Evolutionary conservation across 1,140 invertebrate genomes (phyloP), one percentile per base, ranked within the genome.

Genomic region (Popillia japonica): DNA sequence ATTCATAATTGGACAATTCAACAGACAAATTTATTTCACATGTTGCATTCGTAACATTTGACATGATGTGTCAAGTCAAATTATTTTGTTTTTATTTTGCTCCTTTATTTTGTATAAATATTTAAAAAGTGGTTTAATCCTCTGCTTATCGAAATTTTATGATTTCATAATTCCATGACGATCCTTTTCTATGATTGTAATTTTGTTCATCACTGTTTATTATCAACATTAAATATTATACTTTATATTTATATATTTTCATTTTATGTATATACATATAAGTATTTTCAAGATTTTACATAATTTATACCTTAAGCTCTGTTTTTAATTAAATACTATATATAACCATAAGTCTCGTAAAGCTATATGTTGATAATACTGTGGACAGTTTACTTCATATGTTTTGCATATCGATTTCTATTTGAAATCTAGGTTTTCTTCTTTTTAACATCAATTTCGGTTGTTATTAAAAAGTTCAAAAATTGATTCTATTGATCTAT

Each of bases 401-500:
- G 22, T 22, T 68, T 27, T 68, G 20, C 8, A 22, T 68, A 68
- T 68, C 27, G 6, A 6, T 68, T 68, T 68, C 17, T 64, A 20
- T 14, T 22, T 68, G 22, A 68, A 27, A 22, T 68, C 27, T 34
- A 68, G 22, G 3, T 22, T 23, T 68, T 68, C 20, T 68, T 34
- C 10, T 68, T 68, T 34, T 10, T 22, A 68, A 17, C 48, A 55
- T 55, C 48, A 55, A 17, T n/a, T 55, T 55, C 17, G 48, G 48
- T 68, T 68, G 20, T 68, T 14, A 27, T 27, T 68, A 10, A 27
- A 68, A 34, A 68, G 61, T 11, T 27, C 22, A 14, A 27, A 22
- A 68, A 68, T 68, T 68, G 27, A 27, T 68, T 68, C 61, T 68
- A 68, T 68, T 68, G 61, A 68, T 68, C 17, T 68, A 68, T 27